phyloP scores from a whole-genome alignment of 2,113 vertebrate species.

The Sclerurus mexicanus region DNA sequence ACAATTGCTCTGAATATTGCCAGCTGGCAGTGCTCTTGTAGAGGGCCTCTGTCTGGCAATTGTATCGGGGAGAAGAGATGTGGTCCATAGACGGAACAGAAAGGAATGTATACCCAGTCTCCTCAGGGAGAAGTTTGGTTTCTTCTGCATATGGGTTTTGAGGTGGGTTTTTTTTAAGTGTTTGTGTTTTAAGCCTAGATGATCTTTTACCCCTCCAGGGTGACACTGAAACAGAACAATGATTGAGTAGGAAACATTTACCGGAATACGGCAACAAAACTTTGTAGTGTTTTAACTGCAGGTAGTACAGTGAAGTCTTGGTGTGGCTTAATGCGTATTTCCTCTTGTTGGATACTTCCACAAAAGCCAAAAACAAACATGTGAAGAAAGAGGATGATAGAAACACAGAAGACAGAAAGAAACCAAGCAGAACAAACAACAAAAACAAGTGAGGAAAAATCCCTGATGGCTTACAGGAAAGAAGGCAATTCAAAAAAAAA shows the following conservation, averaged over 20 bases:
- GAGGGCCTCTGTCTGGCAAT: not conserved
- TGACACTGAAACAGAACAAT: not conserved
- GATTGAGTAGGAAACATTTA: not conserved
- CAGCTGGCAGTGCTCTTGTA: not conserved
- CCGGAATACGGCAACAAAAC: not conserved
- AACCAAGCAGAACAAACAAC: not conserved
- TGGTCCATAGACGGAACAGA: not conserved
- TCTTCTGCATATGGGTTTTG: not conserved
- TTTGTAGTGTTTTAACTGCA: not conserved
- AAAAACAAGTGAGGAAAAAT: not conserved
- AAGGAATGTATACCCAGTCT: not conserved
- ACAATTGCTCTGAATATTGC: not conserved
- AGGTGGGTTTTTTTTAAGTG: not conserved
- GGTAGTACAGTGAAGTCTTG: not conserved
- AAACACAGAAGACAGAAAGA: not conserved
- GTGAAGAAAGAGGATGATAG: not conserved
- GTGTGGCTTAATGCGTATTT: not conserved
- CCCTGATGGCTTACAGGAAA: not conserved
- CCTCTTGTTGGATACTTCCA: not conserved
- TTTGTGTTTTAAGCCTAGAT: not conserved
- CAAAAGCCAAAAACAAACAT: not conserved
- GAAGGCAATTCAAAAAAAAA: not conserved
- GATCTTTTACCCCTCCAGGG: not conserved
- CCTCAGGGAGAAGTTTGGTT: not conserved
- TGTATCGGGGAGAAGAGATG: rapidly evolving